phyloP scores from a whole-genome alignment of 2,113 vertebrate species.

The Canis aureus region DNA sequence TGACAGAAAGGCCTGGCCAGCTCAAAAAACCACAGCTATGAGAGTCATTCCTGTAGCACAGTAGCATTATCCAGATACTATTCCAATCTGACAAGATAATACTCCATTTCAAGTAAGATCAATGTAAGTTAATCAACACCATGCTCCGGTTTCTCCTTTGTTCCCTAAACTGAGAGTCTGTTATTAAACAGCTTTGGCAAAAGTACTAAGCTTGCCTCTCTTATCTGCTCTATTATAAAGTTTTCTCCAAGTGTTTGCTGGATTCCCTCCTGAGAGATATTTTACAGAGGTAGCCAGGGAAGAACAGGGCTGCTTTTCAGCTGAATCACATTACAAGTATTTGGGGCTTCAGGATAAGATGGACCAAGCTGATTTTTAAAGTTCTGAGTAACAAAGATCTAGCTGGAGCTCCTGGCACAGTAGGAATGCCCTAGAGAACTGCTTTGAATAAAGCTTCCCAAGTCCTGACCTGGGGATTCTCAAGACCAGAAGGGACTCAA shows the following conservation, averaged over 20 bases:
- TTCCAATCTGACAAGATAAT: neutral
- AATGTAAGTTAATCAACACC: neutral
- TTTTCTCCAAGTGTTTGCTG: neutral
- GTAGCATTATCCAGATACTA: neutral
- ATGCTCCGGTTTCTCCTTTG: neutral
- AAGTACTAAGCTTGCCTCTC: neutral
- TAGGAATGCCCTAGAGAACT: neutral
- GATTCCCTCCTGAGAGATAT: neutral
- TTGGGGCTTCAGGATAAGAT: neutral
- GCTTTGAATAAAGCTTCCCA: neutral
- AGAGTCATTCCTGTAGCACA: neutral
- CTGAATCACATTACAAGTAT: neutral
- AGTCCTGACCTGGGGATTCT: neutral
- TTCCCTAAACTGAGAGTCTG: neutral
- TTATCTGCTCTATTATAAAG: neutral
- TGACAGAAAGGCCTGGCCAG: neutral
- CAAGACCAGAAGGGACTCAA: neutral
- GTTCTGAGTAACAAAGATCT: neutral
- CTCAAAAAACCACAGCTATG: neutral
- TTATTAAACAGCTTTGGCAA: neutral
- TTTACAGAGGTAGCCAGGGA: neutral
- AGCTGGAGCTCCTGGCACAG: fast-evolving
- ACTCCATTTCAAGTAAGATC: neutral
- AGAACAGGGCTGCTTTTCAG: neutral
- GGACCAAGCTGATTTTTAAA: neutral